Base-by-base conservation (phyloP, 2,888 invertebrate genomes). In the Drosophila anomalipes region DNA sequence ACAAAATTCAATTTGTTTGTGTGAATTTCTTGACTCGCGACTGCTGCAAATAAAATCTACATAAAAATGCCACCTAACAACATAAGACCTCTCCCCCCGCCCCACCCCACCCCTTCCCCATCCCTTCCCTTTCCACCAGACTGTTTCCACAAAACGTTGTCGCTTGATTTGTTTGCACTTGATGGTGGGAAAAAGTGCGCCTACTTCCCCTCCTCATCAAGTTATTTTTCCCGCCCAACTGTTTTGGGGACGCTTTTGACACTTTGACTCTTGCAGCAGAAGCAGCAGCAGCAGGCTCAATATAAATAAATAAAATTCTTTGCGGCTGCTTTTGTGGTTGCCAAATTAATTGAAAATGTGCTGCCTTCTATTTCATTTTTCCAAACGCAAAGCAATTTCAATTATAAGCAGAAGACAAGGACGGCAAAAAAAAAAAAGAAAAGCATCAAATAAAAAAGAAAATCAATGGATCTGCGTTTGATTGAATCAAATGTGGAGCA, bases 21-120 rank as follows among this genome's bases (percentile, higher is more conserved):
- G 71, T 86, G 74, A 83, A 78, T 84, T 81, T 82, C 76, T 89
- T 83, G 83, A 82, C 83, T 86, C 79, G 84, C 86, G 88, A 86
- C 81, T 86, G 88, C 76, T 78, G 83, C 86, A 88, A 88, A 86
- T 88, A 83, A 86, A 86, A 86, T 86, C 86, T 80, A 88, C 86
- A 86, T 86, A 83, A 88, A 88, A 88, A 82, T 81, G 61, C 64
- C 69, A 66, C 35, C n/a, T 28, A 58, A 28, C 39, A 57, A 22
- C 22, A 58, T 22, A 41, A 1, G 4, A 41, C 19, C 16, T 9
- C 47, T 16, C 16, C 16, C 22, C 16, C 47, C 47, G 2, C 1
- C 16, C 5, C n/a, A n/a, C 41, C 41, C 4, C 28, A 4, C 26
- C 26, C 10, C n/a, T 1, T 41, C 10, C 33, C 39, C 22, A 44